These are phyloP conservation scores for Gopherus flavomarginatus DNA, from an alignment of 2,113 vertebrate genomes.

Conservation along the genomic window DNA sequence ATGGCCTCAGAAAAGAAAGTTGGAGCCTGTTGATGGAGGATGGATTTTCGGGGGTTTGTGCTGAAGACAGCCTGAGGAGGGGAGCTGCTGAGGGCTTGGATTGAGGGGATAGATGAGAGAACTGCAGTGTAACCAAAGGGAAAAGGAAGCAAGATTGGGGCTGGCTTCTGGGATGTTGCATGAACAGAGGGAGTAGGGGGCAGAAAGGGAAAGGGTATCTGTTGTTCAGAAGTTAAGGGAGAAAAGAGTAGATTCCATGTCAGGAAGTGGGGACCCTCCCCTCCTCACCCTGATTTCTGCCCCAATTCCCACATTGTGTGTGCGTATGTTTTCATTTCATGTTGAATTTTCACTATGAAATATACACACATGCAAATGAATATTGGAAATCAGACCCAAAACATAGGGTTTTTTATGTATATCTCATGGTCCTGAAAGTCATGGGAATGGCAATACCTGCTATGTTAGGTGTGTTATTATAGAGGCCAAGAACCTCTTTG, in stretches of 20 bases:
- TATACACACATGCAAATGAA: constrained; percentile 24
- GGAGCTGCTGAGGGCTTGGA: neutral
- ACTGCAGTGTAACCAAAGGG: neutral
- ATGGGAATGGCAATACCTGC: neutral
- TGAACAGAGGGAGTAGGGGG: neutral
- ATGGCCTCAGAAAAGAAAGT: neutral
- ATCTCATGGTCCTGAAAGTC: neutral
- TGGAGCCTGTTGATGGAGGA: neutral
- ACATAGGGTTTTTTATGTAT: neutral
- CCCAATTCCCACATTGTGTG: neutral
- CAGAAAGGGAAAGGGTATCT: neutral
- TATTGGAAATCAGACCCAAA: neutral
- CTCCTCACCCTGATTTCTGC: rapidly evolving
- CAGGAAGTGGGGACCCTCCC: neutral
- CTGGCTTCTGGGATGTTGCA: rapidly evolving
- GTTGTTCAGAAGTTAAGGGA: neutral
- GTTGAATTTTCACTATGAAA: constrained; percentile 44
- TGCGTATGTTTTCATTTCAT: constrained; percentile 6
- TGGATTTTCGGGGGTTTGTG: neutral
- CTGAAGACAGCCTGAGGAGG: neutral
- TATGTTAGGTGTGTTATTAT: neutral
- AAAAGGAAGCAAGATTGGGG: rapidly evolving
- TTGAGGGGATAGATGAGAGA: neutral
- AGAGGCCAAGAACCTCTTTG: neutral
- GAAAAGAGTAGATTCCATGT: neutral